These are phyloP conservation scores for Drosophila mimica DNA, from an alignment of 2,888 invertebrate species.

Conservation along the genomic window DNA sequence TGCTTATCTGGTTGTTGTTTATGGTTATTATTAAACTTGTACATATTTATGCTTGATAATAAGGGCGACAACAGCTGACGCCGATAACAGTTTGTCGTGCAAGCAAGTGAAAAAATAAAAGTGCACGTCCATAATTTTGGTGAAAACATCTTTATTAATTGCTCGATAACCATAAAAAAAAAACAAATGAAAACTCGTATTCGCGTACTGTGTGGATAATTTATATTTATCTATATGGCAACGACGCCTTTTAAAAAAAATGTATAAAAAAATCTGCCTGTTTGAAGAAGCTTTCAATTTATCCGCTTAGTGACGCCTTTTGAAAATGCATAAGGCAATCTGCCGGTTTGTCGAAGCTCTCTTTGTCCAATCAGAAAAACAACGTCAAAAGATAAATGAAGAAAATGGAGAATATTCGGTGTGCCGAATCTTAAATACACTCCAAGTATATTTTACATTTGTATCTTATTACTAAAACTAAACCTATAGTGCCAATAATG, in stretches of 20 bases:
- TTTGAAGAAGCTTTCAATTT: slow-evolving; percentile 16
- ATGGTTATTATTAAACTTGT: slow-evolving; percentile 22
- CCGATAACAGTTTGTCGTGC: slow-evolving; percentile 39
- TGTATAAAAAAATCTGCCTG: slow-evolving; percentile 1
- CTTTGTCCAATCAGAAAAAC: slow-evolving; percentile 35
- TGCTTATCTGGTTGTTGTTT: slow-evolving; percentile 53
- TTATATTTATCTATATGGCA: slow-evolving; percentile 11
- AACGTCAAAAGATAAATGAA: slow-evolving; percentile 9
- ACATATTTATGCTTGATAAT: slow-evolving; percentile 40
- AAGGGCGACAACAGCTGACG: slow-evolving; percentile 20
- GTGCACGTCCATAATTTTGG: slow-evolving; percentile 33
- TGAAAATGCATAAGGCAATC: background rate
- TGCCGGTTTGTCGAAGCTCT: slow-evolving; percentile 2
- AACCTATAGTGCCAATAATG: background rate
- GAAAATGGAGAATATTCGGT: background rate
- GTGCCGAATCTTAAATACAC: slow-evolving; percentile 10
- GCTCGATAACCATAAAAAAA: slow-evolving; percentile 16
- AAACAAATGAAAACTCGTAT: slow-evolving; percentile 2
- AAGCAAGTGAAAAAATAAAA: slow-evolving; percentile 6
- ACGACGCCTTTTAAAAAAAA: background rate
- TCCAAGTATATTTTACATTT: background rate
- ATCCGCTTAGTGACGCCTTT: slow-evolving; percentile 3
- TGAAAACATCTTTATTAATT: slow-evolving; percentile 13
- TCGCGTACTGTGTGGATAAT: slow-evolving; percentile 10
- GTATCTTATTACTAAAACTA: background rate